Percentiles rank a stretch among this genome's conserved stretches.
phyloP scores from a whole-genome alignment of 2,888 invertebrate species.

The Ceramica pisi region DNA sequence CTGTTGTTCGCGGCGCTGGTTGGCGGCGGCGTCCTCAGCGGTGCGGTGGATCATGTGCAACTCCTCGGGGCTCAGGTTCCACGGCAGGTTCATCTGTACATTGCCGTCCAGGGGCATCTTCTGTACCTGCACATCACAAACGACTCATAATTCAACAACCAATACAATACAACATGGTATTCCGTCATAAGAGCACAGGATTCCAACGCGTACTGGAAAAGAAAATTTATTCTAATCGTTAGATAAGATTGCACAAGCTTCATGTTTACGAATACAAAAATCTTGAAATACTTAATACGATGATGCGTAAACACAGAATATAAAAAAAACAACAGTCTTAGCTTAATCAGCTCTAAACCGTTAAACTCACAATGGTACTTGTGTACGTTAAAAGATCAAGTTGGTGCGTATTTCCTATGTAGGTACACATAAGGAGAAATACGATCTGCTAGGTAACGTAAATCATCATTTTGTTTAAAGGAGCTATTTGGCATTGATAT shows the following conservation, averaged over 20 bases:
- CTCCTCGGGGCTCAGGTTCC: conserved; percentile 87
- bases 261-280: conserved; percentile 13
- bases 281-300: conserved; percentile 14
- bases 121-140: conserved; percentile 71
- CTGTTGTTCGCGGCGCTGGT: conserved; percentile 83
- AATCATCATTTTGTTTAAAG: conserved; percentile 24
- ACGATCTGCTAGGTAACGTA: conserved; percentile 14
- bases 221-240: conserved; percentile 14
- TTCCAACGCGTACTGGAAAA: background rate
- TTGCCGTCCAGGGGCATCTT: conserved; percentile 85
- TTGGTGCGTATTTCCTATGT: conserved; percentile 18
- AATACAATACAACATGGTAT: conserved; percentile 1
- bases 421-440: conserved; percentile 13
- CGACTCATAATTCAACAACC: background rate
- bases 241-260: conserved; percentile 5
- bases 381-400: conserved; percentile 17
- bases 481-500: conserved; percentile 15
- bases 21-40: conserved; percentile 82
- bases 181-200: background rate
- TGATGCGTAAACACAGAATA: background rate
- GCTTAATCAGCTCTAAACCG: no score
- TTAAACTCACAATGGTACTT: conserved; percentile 14
- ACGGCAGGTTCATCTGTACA: conserved; percentile 85
- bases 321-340: background rate
- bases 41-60: conserved; percentile 86